Conservation (phyloP, 2,113 vertebrate species). For the Glaucidium brasilianum region DNA sequence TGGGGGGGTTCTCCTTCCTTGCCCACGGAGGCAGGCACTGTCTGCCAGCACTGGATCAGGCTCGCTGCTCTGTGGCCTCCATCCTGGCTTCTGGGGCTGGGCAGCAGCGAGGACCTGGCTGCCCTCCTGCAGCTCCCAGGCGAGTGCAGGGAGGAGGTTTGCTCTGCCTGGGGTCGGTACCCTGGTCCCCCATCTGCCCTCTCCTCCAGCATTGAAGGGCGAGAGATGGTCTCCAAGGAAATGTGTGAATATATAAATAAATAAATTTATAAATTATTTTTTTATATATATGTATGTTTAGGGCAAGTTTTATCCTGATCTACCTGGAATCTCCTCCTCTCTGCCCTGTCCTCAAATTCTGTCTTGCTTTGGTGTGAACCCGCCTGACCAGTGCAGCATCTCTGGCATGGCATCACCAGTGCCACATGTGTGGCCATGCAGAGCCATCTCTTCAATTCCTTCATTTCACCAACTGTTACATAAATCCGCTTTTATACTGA, state of each 20-base stretch:
- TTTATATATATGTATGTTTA: neutral
- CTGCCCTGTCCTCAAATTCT: neutral
- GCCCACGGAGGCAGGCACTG: neutral
- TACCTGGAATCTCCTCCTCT: neutral
- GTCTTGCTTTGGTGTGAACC: neutral
- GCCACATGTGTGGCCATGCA: neutral
- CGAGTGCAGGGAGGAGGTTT: neutral
- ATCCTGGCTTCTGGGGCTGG: neutral
- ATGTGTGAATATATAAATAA: neutral
- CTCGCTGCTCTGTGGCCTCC: neutral
- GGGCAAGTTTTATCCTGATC: neutral
- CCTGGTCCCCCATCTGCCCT: no score
- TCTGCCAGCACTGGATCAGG: fast-evolving
- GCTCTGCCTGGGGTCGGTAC: fast-evolving
- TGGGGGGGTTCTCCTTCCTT: neutral
- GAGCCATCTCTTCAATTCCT: neutral
- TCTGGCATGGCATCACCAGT: neutral
- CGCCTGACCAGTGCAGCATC: neutral
- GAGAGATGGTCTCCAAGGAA: neutral
- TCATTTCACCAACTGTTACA: constrained; percentile 48
- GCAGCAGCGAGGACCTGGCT: neutral
- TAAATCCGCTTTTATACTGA: constrained; percentile 44
- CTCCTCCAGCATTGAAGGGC: neutral
- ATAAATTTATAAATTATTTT: neutral
- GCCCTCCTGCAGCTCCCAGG: neutral